Conservation (phyloP, 2,888 invertebrate species). For the Steromphala cineraria region DNA sequence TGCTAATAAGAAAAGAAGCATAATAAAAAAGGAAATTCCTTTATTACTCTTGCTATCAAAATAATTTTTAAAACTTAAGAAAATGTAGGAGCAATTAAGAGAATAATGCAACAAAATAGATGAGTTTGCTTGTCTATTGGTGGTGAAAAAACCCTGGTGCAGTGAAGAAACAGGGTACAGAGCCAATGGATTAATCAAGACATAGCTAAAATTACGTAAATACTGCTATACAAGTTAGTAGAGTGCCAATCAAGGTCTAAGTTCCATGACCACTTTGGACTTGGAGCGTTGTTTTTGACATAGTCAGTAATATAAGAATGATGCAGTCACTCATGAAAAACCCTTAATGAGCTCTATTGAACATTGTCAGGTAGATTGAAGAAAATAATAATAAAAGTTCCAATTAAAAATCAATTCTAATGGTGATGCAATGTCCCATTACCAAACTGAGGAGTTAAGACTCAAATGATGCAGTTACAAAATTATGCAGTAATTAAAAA, state of each 20-base stretch:
- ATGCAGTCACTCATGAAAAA: conserved; percentile 14
- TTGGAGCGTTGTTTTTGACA: conserved; percentile 34
- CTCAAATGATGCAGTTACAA: conserved; percentile 30
- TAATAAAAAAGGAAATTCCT: background rate
- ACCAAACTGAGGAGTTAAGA: conserved; percentile 23
- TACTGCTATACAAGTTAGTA: conserved; percentile 12
- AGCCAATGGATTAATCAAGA: conserved; percentile 3
- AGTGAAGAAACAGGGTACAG: background rate
- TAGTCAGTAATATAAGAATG: conserved; percentile 7
- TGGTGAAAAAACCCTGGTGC: background rate
- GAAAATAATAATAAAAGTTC: conserved; percentile 1
- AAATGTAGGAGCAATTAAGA: background rate
- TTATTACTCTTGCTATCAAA: conserved; percentile 23
- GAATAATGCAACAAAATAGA: conserved; percentile 6
- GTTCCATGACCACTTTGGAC: conserved; percentile 36
- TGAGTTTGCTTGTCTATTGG: background rate
- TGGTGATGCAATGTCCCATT: conserved; percentile 23
- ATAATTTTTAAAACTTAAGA: conserved; percentile 11
- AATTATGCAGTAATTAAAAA: conserved; percentile 17
- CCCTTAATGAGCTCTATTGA: conserved; percentile 10
- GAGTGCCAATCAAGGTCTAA: background rate
- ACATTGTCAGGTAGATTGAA: conserved; percentile 16
- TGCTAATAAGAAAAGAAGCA: conserved; percentile 1
- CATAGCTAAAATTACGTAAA: conserved; percentile 13
- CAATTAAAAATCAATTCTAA: conserved; percentile 20